Percentiles rank a stretch among this genome's conserved stretches.
phyloP scores from a whole-genome alignment of 1,140 invertebrate genomes.

The Zaprionus africanus region DNA sequence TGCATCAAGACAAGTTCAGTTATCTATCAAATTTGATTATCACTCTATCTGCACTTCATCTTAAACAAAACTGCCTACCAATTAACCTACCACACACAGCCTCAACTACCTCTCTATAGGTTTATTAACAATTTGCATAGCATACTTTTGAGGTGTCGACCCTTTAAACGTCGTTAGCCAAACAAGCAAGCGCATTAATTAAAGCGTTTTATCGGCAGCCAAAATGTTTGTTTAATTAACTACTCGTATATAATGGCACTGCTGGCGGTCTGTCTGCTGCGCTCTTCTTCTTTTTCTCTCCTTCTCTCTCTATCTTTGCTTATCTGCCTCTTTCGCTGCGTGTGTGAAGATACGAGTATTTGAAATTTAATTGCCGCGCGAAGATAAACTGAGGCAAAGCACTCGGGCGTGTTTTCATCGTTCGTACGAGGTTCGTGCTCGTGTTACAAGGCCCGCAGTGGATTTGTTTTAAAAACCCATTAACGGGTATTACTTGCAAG shows the following conservation, averaged over 20 bases:
- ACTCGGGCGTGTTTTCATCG: constrained; percentile 22
- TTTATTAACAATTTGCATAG: constrained; percentile 50
- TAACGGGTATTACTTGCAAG: constrained; percentile 80
- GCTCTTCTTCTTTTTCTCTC: background rate
- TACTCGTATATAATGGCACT: constrained; percentile 70
- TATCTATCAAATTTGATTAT: too few species aligned
- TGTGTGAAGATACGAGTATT: constrained; percentile 67
- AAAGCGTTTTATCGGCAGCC: constrained; percentile 66
- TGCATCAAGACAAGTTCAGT: too few species aligned
- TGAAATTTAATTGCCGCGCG: constrained; percentile 74
- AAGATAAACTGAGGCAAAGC: constrained; percentile 25
- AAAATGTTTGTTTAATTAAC: constrained; percentile 82
- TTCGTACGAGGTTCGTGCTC: background rate
- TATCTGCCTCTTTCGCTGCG: background rate
- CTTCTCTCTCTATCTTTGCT: constrained; percentile 1
- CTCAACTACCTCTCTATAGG: background rate
- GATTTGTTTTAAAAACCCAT: constrained; percentile 82
- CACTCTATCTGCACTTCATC: too few species aligned
- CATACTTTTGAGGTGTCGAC: constrained; percentile 67
- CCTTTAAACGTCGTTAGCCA: constrained; percentile 31
- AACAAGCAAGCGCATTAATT: constrained; percentile 63
- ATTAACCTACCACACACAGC: background rate
- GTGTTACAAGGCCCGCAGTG: constrained; percentile 70
- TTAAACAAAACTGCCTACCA: background rate
- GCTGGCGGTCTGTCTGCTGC: background rate